Evolutionary conservation across 92 coral and sea anemone species (phyloP).

Genomic region (Phymanthus crucifer): DNA sequence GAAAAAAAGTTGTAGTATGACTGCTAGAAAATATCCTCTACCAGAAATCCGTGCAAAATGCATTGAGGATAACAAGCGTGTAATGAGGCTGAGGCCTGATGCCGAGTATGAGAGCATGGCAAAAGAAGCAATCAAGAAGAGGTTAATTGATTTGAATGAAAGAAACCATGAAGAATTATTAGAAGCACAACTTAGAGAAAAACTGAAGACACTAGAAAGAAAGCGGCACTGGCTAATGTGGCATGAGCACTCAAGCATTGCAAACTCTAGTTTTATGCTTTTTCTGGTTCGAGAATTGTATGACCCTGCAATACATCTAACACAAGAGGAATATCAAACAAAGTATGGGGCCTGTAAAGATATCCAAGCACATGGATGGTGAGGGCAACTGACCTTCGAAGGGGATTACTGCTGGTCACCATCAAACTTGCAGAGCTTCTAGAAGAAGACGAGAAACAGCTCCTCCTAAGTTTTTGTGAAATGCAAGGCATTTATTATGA

Average conservation of each 20-base stretch:
- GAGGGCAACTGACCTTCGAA: slow-evolving; percentile 38
- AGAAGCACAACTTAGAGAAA: not conserved
- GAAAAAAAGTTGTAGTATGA: not conserved
- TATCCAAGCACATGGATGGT: not conserved
- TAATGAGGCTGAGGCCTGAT: slow-evolving; percentile 22
- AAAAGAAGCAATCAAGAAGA: not conserved
- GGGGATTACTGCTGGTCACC: slow-evolving; percentile 21
- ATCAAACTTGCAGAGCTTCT: slow-evolving; percentile 4
- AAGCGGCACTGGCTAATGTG: slow-evolving; percentile 26
- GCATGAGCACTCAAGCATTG: slow-evolving; percentile 30
- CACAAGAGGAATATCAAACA: not conserved
- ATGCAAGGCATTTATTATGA: slow-evolving; percentile 26
- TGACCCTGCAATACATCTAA: slow-evolving; percentile 38
- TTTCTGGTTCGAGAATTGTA: slow-evolving; percentile 11
- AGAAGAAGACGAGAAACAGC: slow-evolving; percentile 3
- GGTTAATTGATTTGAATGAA: slow-evolving; percentile 16
- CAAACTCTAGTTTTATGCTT: slow-evolving; percentile 23
- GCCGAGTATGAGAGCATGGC: not conserved
- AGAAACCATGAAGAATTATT: not conserved
- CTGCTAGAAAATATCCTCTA: slow-evolving; percentile 34
- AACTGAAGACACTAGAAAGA: slow-evolving; percentile 13
- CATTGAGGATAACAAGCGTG: not conserved
- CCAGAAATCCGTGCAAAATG: slow-evolving; percentile 7
- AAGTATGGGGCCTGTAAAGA: not conserved
- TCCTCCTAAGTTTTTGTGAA: slow-evolving; percentile 28